Percentiles rank a stretch among this genome's conserved stretches.
Conservation (phyloP, 2,797 vertebrate species). For the Characodon lateralis region DNA sequence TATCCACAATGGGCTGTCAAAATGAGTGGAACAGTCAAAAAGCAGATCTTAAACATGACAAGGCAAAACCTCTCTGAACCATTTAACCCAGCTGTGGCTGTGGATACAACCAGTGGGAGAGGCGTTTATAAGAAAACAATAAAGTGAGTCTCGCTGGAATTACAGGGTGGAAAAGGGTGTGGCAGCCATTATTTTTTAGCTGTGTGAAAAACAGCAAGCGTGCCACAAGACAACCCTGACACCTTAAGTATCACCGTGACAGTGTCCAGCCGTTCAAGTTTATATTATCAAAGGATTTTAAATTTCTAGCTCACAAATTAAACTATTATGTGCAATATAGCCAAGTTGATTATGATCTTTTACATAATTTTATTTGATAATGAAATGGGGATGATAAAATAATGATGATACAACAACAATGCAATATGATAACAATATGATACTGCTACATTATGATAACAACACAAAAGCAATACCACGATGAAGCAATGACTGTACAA, state of each 20-base stretch:
- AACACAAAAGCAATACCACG: not conserved
- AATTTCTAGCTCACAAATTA: not conserved
- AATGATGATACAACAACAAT: not conserved
- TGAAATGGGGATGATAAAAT: not conserved
- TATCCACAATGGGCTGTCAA: slow-evolving; percentile 29
- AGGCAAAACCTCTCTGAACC: slow-evolving; percentile 43
- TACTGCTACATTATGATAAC: not conserved
- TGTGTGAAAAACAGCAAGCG: slow-evolving; percentile 41
- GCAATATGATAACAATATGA: not conserved
- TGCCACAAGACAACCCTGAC: slow-evolving; percentile 49
- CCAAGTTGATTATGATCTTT: not conserved
- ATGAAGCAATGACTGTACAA: not conserved
- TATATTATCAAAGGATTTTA: not conserved
- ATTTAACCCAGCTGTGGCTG: slow-evolving; percentile 61
- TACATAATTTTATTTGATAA: not conserved
- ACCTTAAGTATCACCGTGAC: slow-evolving; percentile 35
- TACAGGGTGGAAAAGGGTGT: slow-evolving; percentile 69
- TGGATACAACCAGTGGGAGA: slow-evolving; percentile 65
- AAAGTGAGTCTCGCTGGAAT: slow-evolving; percentile 65
- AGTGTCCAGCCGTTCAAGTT: slow-evolving; percentile 5
- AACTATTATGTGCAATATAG: not conserved
- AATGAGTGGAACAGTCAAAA: slow-evolving; percentile 54
- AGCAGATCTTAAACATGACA: slow-evolving; percentile 43
- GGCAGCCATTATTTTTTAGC: slow-evolving; percentile 51
- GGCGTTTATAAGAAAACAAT: slow-evolving; percentile 72